Conservation (phyloP, 2,888 invertebrate species). For the Tachina fera region DNA sequence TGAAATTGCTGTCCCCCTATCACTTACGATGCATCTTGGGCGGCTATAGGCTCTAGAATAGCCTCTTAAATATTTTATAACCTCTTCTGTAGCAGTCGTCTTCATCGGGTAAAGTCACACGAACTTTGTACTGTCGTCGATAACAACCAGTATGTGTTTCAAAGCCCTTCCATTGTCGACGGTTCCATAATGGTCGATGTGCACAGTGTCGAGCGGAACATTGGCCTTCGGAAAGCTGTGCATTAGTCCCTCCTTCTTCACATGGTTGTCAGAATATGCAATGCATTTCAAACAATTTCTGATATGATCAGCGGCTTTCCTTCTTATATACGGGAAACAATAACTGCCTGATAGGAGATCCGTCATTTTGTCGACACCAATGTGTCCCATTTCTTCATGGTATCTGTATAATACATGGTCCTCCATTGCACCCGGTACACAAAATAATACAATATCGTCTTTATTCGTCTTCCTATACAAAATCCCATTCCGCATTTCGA, state of each 20-base stretch:
- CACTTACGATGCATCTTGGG: slow-evolving; percentile 37
- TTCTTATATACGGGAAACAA: no score
- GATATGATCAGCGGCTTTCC: slow-evolving; percentile 26
- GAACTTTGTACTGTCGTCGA: slow-evolving; percentile 59
- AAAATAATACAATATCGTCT: slow-evolving; percentile 9
- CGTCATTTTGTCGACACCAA: slow-evolving; percentile 28
- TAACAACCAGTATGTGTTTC: slow-evolving; percentile 61
- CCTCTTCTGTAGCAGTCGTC: slow-evolving; percentile 37
- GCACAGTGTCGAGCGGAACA: slow-evolving; percentile 47
- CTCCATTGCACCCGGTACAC: slow-evolving; percentile 11
- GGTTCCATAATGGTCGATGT: slow-evolving; percentile 45
- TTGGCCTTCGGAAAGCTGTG: slow-evolving; percentile 44
- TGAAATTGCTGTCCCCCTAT: slow-evolving; percentile 47
- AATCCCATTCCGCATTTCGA: slow-evolving; percentile 48
- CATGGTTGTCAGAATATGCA: slow-evolving; percentile 38
- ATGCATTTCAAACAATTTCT: slow-evolving; percentile 48
- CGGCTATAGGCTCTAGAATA: slow-evolving; percentile 52
- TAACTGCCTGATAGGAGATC: no score
- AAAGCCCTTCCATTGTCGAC: slow-evolving; percentile 38
- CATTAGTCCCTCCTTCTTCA: slow-evolving; percentile 45
- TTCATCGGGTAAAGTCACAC: slow-evolving; percentile 36
- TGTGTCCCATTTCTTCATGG: slow-evolving; percentile 39
- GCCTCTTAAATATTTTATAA: slow-evolving; percentile 36
- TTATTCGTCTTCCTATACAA: slow-evolving; percentile 37
- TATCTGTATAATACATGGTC: slow-evolving; percentile 32